Base-by-base conservation (phyloP, 2,888 invertebrate genomes). In the Eustalomyia histrio region DNA sequence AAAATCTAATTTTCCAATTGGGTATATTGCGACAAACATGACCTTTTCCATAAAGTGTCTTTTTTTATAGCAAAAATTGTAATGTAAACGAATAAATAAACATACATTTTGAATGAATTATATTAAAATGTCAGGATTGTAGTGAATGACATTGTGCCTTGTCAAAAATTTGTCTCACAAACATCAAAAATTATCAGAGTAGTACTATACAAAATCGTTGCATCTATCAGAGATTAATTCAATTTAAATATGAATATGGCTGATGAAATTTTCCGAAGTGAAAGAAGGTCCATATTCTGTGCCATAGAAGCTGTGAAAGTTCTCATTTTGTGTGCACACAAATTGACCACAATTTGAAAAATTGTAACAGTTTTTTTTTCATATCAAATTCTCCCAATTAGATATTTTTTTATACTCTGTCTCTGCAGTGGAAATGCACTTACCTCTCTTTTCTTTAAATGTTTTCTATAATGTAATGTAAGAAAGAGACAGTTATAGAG, bases 111-210 rank as follows among this genome's bases (percentile, higher is more conserved):
- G 39, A 39, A 14, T 39, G 43, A 14, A n/a, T 47, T 39, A 39
- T 47, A 47, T 47, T 14, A 47, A 47, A 47, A 47, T 47, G 43
- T 47, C 43, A 47, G n/a, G 43, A 47, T 47, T n/a, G 43, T 47
- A 10, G 43, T 47, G 43, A 7, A 14, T 47, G 43, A 12, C 43
- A 47, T 24, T 39, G 24, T 39, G 24, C n/a, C 58, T 21, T 69
- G 52, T 58, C 64, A 76, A 57, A 71, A 69, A 71, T 76, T 76
- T 63, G 63, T 64, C 63, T n/a, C 55, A 63, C 10, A 50, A 60
- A 61, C 50, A 57, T 24, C 64, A 64, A 52, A 58, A 24, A 24
- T 12, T 7, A 16, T 43, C 39, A 39, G 12, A 39, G 39, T 39
- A 39, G 39, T 39, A 39, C 39, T 39, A 39, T 12, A 39, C 39